A percentile compares a stretch with the other conserved stretches of the same genome.
phyloP scores from a whole-genome alignment of 92 coral and sea anemone genomes.

The Diadumene lineata region DNA sequence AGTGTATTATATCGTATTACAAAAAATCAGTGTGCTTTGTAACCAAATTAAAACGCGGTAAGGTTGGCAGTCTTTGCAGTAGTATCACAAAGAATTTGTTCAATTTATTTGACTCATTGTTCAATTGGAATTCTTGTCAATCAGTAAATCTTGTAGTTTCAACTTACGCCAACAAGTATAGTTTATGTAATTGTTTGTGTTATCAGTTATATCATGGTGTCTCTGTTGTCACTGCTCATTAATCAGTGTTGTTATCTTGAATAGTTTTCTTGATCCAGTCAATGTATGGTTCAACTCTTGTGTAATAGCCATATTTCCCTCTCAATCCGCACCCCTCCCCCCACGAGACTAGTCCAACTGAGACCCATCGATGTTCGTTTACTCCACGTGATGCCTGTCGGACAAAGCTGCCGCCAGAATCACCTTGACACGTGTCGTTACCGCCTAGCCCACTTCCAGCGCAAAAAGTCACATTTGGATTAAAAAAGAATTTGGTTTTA shows the following conservation, averaged over 20 bases:
- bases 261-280: slow-evolving; percentile 80
- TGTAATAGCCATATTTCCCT: slow-evolving; percentile 60
- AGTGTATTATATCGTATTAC: too few relatives aligned
- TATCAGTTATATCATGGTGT: background rate
- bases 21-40: too few relatives aligned
- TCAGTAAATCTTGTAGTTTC: too few relatives aligned
- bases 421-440: slow-evolving; percentile 66
- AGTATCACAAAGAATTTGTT: too few relatives aligned
- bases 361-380: slow-evolving; percentile 58
- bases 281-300: slow-evolving; percentile 58
- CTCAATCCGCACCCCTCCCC: slow-evolving; percentile 76
- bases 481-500: background rate
- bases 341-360: slow-evolving; percentile 84
- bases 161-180: too few relatives aligned
- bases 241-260: background rate
- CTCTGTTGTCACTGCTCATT: background rate
- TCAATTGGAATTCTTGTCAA: too few relatives aligned
- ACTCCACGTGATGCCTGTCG: slow-evolving; percentile 28
- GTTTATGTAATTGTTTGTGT: too few relatives aligned
- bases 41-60: too few relatives aligned
- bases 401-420: slow-evolving; percentile 66
- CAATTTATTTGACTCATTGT: too few relatives aligned
- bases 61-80: too few relatives aligned
- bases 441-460: slow-evolving; percentile 76
- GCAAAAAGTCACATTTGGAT: slow-evolving; percentile 52